Percentiles rank a stretch among this genome's conserved stretches.
These are phyloP conservation scores for Epinephelus cyanopodus DNA, from an alignment of 2,113 vertebrate genomes.

Conservation along the genomic window DNA sequence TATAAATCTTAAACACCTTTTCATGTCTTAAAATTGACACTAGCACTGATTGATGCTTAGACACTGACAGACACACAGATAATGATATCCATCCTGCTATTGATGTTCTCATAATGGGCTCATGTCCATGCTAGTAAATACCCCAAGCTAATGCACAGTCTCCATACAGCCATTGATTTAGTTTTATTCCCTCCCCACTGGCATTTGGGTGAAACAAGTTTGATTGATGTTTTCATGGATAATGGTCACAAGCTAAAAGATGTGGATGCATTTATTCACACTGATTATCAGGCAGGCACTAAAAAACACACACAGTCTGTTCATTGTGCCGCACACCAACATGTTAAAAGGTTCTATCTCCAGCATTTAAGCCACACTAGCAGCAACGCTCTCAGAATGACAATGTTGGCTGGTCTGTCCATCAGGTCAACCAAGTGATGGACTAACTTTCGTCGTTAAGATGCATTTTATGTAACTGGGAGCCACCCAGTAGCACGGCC, in stretches of 20 bases:
- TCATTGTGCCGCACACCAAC: not conserved
- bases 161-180: conserved; percentile 48
- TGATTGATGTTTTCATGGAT: conserved; percentile 50
- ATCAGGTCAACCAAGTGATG: not conserved
- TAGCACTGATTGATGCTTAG: conserved; percentile 20
- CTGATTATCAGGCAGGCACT: conserved; percentile 5
- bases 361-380: not conserved
- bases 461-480: not conserved
- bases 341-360: not conserved
- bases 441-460: not conserved
- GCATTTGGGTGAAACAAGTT: conserved; percentile 29
- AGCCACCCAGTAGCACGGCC: no score
- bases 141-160: conserved; percentile 18
- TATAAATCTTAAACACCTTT: not conserved
- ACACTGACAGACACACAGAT: conserved; percentile 33
- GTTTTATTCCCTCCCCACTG: conserved; percentile 19
- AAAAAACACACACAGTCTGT: not conserved
- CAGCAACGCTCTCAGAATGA: not conserved
- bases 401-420: no score
- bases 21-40: not conserved
- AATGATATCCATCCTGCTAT: conserved; percentile 52
- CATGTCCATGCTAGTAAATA: conserved; percentile 48
- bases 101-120: conserved; percentile 50
- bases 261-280: conserved; percentile 9
- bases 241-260: not conserved